Percentiles rank a stretch among this genome's conserved stretches.
Conservation (phyloP, 2,888 invertebrate species). For the Pantelozetes paolii region DNA sequence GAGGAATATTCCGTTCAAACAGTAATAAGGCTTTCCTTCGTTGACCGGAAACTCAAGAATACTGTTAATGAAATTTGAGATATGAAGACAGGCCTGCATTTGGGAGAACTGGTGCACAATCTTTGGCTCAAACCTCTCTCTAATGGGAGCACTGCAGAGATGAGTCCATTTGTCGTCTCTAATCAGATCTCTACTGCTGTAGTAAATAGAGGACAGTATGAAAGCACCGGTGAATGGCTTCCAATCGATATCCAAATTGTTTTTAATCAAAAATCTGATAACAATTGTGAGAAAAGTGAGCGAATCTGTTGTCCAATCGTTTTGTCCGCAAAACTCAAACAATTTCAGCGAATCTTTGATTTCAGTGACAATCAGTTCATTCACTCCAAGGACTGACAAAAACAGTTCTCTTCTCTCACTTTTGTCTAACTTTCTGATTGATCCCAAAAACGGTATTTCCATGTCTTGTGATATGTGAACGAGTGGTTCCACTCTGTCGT, state of each 20-base stretch:
- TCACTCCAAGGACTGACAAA: not conserved
- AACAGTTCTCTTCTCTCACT: not conserved
- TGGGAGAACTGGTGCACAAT: not conserved
- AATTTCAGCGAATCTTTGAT: not conserved
- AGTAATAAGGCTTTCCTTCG: not conserved
- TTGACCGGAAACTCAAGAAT: not conserved
- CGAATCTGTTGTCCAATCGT: not conserved
- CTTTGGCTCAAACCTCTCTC: not conserved
- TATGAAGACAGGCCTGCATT: constrained; percentile 9
- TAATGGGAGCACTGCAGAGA: not conserved
- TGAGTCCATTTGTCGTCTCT: not conserved
- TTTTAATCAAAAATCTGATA: not conserved
- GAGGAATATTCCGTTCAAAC: not conserved
- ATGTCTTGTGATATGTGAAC: not conserved
- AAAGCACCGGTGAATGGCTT: not conserved
- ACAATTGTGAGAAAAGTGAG: not conserved
- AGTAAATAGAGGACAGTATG: not conserved
- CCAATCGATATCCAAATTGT: not conserved
- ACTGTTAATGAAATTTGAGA: not conserved
- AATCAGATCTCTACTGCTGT: not conserved
- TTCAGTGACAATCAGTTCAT: not conserved
- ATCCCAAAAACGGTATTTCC: not conserved
- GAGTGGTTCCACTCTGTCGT: not conserved
- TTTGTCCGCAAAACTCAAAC: not conserved
- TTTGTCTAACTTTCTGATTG: not conserved